Evolutionary conservation across 2,113 vertebrate genomes (phyloP).

Genomic region (Periophthalmus modestus): DNA sequence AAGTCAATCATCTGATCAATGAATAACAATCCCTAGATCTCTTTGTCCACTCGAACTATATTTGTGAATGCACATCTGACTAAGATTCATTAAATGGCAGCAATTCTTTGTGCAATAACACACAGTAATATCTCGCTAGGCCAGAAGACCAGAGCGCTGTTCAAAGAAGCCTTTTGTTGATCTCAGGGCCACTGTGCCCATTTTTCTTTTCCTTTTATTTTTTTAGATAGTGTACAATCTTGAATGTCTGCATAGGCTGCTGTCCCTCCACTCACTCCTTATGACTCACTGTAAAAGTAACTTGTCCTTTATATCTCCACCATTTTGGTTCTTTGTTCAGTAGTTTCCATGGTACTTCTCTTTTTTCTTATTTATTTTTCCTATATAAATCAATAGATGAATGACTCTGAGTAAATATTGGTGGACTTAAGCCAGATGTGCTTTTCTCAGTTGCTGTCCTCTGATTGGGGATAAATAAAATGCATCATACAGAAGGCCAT

Average conservation of each 20-base stretch:
- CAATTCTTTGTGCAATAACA: slow-evolving; percentile 28
- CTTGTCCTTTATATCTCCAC: slow-evolving; percentile 13
- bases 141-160: background rate
- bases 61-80: slow-evolving; percentile 24
- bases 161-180: slow-evolving; percentile 34
- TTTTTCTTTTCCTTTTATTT: slow-evolving; percentile 19
- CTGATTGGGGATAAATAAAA: slow-evolving; percentile 6
- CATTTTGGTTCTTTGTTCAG: slow-evolving; percentile 50
- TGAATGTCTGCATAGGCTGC: slow-evolving; percentile 9
- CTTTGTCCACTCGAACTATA: slow-evolving; percentile 7
- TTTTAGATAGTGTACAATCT: slow-evolving; percentile 26
- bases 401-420: background rate
- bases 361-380: background rate
- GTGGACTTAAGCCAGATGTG: slow-evolving; percentile 12
- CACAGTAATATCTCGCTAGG: slow-evolving; percentile 25
- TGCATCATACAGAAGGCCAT: background rate
- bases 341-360: slow-evolving; percentile 37
- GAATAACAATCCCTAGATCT: too few species aligned
- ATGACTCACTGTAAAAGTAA: background rate
- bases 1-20: too few species aligned
- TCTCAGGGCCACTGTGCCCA: slow-evolving; percentile 41
- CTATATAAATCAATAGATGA: background rate
- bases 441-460: slow-evolving; percentile 22
- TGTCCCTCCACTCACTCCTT: slow-evolving; percentile 4
- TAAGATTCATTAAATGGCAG: slow-evolving; percentile 31